Base-by-base conservation (phyloP, 2,113 vertebrate species). In the Sigmodon hispidus region DNA sequence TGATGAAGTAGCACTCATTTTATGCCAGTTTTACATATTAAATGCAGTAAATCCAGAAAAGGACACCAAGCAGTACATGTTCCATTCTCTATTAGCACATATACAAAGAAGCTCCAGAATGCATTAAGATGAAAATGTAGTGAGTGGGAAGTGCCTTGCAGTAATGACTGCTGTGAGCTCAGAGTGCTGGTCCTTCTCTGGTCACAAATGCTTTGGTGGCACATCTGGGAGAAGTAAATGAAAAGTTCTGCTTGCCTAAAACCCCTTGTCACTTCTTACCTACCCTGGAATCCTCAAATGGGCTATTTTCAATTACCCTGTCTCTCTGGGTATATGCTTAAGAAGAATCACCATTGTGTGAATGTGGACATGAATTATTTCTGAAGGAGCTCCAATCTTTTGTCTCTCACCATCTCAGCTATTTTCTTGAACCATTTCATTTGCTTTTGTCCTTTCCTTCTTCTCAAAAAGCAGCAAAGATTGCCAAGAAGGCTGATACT, bases 391-490 rank as follows among this genome's bases (percentile, higher is more conserved):
- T 40, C 12, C 59, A 43, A 40, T n/a, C 70, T 29, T 1, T 36
- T 83, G 21, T 93, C 57, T 93, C 75, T 80, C 45, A 61, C 45
- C 72, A 61, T 85, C n/a, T 91, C 59, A 89, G 55, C 50, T 81
- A 81, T 94, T 95, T 95, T 94, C 83, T 55, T 59, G 61, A 70
- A 83, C 94, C 36, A 89, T 89, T 89, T 67, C 45, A 91, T 94
- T 91, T 93, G 22, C 69, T 96, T 81, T 57, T 95, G 50, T 85
- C 90, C 52, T 81, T 93, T 88, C 22, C 57, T 72, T 93, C 63
- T 24, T 48, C 36, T 17, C 31, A 90, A 77, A 96, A 89, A 21
- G 69, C 29, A 87, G 59, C 29, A 79, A 65, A 94, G 21, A 73
- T 96, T 94, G 43, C 79, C 61, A 87, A 59, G 43, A 59, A 67